Percentiles rank a stretch among this genome's conserved stretches.
Evolutionary conservation across 1,140 invertebrate species (phyloP).

Genomic region (Drosophila kikkawai): DNA sequence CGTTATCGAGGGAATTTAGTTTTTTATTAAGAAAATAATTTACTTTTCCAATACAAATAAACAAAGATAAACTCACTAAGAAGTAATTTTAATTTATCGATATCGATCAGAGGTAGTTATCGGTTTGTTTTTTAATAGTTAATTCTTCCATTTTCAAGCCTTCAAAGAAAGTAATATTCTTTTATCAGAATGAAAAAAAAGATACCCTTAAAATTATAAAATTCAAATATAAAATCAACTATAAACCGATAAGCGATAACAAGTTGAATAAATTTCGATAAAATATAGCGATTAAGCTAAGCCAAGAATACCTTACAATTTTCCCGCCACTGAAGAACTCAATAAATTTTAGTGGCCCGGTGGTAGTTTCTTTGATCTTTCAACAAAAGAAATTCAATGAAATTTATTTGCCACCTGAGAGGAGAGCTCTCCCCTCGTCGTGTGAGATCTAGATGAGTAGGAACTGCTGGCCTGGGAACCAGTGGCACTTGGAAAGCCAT

Average conservation of each 20-base stretch:
- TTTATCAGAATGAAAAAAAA: no score
- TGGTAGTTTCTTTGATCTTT: slow-evolving; percentile 37
- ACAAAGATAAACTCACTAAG: no score
- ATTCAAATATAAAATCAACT: background rate
- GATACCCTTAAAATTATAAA: no score
- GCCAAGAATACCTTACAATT: slow-evolving; percentile 1
- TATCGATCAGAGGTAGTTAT: background rate
- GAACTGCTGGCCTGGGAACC: slow-evolving; percentile 13
- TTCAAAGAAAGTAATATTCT: background rate
- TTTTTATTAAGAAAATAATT: background rate
- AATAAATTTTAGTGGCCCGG: slow-evolving; percentile 23
- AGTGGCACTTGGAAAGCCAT: slow-evolving; percentile 43
- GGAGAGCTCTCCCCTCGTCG: background rate
- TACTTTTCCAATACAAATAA: background rate
- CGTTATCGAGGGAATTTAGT: background rate
- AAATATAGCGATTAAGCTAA: no score
- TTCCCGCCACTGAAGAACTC: slow-evolving; percentile 8
- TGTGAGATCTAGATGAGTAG: slow-evolving; percentile 1
- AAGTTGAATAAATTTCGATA: no score
- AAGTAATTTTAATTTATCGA: background rate
- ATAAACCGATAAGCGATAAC: no score
- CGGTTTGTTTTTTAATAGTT: no score
- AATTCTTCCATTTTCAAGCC: background rate
- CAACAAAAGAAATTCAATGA: slow-evolving; percentile 41
- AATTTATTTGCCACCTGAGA: slow-evolving; percentile 49